Base-by-base conservation (phyloP, 1,140 invertebrate species). In the Trachymyrmex cornetzi region DNA sequence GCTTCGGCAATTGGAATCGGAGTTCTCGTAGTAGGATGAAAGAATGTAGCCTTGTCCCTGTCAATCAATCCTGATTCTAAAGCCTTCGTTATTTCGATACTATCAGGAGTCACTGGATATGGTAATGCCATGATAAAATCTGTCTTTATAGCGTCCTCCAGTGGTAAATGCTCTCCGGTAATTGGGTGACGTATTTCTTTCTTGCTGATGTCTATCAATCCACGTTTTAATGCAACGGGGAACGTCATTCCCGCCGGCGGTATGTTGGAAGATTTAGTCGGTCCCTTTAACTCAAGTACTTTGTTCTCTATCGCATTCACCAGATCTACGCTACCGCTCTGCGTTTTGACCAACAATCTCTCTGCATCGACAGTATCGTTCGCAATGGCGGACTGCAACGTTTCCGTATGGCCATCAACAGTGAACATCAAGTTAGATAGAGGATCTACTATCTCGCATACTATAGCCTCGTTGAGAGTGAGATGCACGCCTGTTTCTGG, bases 401-500 rank as follows among this genome's bases (percentile, higher is more conserved):
- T 98, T 63, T 98, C 96, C 59, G 96, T 95, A 59, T 96, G 96
- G 14, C 96, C 96, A 87, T 97, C 96, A 1, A 94, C 95, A 97
- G 93, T 77, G 3, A 64, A 90, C 14, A 85, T 87, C 6, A 95
- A 7, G 38, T 95, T 95, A 6, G 98, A 98, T 64, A 97, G 93
- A 0, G 98, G 97, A 96, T 98, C 97, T 69, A 99, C 96, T 82
- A 98, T 98, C 94, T 98, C 98, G 94, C 98, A 98, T 81, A 97
- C 96, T 72, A 99, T 97, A 12, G 98, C 98, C 96, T 99, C 98
- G 82, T 96, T 96, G 64, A 98, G 96, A 53, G 96, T 97, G 59
- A 99, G 94, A 89, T 96, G 96, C 81, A 95, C 96, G 7, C 98
- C 98, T 24, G 97, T 98, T 96, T 98, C 98, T 11, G 99, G 99